Base-by-base conservation (phyloP, 1,140 invertebrate genomes). In the Paracyclopina nana region DNA sequence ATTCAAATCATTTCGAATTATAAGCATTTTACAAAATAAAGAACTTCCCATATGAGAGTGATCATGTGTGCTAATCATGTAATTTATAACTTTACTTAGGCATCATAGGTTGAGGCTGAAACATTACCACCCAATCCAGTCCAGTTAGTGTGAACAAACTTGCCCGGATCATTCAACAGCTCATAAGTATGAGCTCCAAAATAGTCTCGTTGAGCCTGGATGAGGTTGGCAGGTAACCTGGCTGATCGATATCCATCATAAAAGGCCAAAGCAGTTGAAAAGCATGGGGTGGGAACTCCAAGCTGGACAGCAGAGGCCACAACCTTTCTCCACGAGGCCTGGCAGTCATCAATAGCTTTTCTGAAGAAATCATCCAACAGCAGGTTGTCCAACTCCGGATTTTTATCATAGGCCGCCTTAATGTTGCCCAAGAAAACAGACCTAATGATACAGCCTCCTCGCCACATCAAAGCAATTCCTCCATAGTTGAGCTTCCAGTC, bases 161-260 rank as follows among this genome's bases (percentile, higher is more conserved):
- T 77, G 20, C 91, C 91, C 41, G 94, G 91, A 50, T 80, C 68
- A 6, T 68, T 70, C 2, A 91, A 62, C 38, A 95, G 64, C 64
- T 98, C 92, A 59, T 98, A 99, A 0, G 92, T 98, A 63, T 99
- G 95, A 0, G 95, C 94, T 0, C 95, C 95, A 63, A 99, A 99
- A 62, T 94, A 99, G 66, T 99, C 94, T 34, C 95, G 68, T 66
- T 97, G 92, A 0, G 94, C 95, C 72, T 88, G 84, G 52, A 96
- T 72, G 20, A 96, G 67, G 66, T 96, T 95, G 8, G 91, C 88
- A 2, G 91, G 88, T 27, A 95, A 65, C 44, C 72, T 66, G 25
- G 66, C 74, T 11, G 76, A 75, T 40, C 87, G 72, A 63, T 88
- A 97, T 2, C 94, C 92, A 67, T 99, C 94, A 63, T 87, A 99